These are phyloP conservation scores for Adrianichthys oophorus DNA, from an alignment of 2,797 vertebrate species.

Conservation along the genomic window DNA sequence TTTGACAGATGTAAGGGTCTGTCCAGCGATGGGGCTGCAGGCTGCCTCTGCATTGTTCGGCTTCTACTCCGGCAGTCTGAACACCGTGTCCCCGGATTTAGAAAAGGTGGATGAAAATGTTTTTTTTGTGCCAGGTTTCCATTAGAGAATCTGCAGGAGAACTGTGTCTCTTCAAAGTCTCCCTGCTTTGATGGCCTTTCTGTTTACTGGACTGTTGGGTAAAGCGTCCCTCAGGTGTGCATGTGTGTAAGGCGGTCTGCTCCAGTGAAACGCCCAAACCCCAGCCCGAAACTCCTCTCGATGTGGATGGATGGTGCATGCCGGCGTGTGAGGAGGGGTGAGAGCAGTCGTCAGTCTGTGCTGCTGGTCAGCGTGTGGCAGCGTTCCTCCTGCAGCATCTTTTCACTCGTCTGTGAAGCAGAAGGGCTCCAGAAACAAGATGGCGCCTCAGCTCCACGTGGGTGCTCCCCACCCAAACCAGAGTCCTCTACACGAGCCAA, in stretches of 20 bases:
- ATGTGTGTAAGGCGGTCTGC: no score
- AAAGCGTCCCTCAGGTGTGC: no score
- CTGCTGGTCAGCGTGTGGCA: neutral
- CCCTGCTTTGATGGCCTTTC: no score
- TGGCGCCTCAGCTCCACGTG: conserved; percentile 56
- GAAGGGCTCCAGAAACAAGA: conserved; percentile 55
- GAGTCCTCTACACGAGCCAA: conserved; percentile 1
- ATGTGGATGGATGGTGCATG: neutral
- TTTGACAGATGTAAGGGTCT: conserved; percentile 38
- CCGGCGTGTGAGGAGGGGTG: neutral
- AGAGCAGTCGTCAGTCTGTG: neutral
- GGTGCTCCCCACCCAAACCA: conserved; percentile 17
- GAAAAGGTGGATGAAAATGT: conserved; percentile 46
- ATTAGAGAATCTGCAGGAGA: conserved; percentile 12
- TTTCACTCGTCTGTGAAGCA: conserved; percentile 42
- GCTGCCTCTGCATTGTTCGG: conserved; percentile 59
- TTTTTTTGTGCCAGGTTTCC: conserved; percentile 13
- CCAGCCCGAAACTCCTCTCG: neutral
- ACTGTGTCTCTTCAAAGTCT: no score
- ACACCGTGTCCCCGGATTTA: conserved; percentile 60
- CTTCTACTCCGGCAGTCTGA: conserved; percentile 51
- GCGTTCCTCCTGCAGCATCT: conserved; percentile 7
- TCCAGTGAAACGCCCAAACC: neutral
- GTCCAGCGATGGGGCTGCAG: conserved; percentile 32
- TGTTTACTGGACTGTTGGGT: no score